A percentile compares a stretch with the other conserved stretches of the same genome.
Evolutionary conservation across 2,797 vertebrate genomes (phyloP).

Genomic region (Cyclura pinguis): DNA sequence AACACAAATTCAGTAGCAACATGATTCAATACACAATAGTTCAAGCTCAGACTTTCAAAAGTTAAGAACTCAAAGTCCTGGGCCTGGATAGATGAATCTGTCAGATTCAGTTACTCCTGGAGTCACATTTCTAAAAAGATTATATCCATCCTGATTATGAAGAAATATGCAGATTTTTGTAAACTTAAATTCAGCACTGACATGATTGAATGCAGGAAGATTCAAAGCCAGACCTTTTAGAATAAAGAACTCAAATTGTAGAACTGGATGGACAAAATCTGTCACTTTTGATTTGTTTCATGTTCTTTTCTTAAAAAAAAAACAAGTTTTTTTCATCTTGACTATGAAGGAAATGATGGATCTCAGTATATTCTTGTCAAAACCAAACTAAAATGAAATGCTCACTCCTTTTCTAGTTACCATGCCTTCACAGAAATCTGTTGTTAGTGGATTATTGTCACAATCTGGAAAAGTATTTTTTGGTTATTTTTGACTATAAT

Average conservation of each 20-base stretch:
- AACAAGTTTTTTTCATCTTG: no score
- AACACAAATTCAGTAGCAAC: neutral
- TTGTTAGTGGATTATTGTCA: neutral
- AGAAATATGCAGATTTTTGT: neutral
- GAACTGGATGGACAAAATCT: no score
- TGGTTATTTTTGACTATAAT: neutral
- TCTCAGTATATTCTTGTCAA: no score
- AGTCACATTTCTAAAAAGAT: neutral
- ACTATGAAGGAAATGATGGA: no score
- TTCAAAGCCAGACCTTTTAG: no score
- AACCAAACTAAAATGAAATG: no score
- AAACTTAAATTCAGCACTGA: neutral
- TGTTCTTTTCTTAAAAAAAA: no score
- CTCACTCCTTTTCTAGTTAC: no score
- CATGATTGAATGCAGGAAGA: no score
- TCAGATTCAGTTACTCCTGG: neutral
- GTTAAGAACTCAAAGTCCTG: neutral
- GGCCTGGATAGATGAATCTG: neutral
- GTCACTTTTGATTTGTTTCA: no score
- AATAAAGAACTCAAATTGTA: no score
- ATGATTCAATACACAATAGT: neutral
- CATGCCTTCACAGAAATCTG: neutral
- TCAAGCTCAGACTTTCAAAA: neutral
- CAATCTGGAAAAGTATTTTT: no score
- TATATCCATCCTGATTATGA: neutral